Conservation (phyloP, 1,140 invertebrate genomes). For the Euura saliciscinereae region DNA sequence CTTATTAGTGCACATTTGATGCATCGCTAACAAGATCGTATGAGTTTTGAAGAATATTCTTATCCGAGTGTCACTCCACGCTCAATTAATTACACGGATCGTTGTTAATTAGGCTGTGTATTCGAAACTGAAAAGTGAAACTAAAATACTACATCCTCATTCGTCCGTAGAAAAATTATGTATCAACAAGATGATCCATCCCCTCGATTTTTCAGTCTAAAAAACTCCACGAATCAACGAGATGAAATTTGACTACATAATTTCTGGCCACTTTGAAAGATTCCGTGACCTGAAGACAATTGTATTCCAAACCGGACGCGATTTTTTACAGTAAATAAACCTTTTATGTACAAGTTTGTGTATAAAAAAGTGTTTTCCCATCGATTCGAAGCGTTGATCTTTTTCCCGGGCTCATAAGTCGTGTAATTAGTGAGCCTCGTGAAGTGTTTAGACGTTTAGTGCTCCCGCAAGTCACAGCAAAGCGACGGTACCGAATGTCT, state of each 20-base stretch:
- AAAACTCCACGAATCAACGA: too few species aligned
- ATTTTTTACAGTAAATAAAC: too few species aligned
- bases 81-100: not conserved
- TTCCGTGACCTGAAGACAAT: too few species aligned
- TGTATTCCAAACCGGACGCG: too few species aligned
- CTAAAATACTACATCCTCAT: not conserved
- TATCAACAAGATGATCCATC: not conserved
- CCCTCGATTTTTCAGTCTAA: not conserved
- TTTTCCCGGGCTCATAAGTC: not conserved
- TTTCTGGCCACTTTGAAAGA: too few species aligned
- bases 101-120: not conserved
- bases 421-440: not conserved
- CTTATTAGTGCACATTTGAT: conserved; percentile 3
- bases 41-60: not conserved
- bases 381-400: not conserved
- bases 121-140: not conserved
- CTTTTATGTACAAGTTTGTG: too few species aligned
- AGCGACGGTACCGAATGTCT: conserved; percentile 6
- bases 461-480: not conserved
- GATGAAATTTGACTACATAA: too few species aligned
- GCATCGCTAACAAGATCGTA: not conserved
- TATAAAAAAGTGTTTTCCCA: too few species aligned
- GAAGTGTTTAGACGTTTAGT: conserved; percentile 3
- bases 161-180: not conserved
- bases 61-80: not conserved